phyloP scores from a whole-genome alignment of 2,888 invertebrate genomes.

The Chamaedrilus cognettii region DNA sequence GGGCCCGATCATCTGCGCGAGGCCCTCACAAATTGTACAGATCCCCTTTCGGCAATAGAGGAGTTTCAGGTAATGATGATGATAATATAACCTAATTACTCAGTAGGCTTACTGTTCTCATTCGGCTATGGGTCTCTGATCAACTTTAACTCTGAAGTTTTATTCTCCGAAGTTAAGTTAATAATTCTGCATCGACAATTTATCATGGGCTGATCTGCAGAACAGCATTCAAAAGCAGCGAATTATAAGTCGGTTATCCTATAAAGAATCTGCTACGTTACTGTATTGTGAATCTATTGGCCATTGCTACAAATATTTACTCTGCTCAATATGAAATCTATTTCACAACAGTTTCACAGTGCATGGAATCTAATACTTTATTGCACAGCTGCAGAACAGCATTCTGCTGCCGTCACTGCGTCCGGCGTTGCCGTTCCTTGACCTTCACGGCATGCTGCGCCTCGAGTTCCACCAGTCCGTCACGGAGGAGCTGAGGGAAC shows the following conservation, averaged over 20 bases:
- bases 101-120: too few species aligned
- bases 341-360: not conserved
- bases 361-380: not conserved
- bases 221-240: too few species aligned
- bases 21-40: slow-evolving; percentile 91
- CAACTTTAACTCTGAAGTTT: too few species aligned
- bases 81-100: too few species aligned
- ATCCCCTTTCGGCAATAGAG: slow-evolving; percentile 97
- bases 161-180: too few species aligned
- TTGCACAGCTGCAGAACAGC: slow-evolving; percentile 68
- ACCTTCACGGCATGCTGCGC: slow-evolving; percentile 89
- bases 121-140: too few species aligned
- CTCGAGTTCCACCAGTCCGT: slow-evolving; percentile 90
- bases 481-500: slow-evolving; percentile 54
- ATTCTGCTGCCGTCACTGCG: slow-evolving; percentile 78
- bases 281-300: too few species aligned
- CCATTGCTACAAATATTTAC: not conserved
- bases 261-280: too few species aligned
- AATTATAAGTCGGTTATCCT: too few species aligned
- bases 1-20: slow-evolving; percentile 85
- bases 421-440: slow-evolving; percentile 92
- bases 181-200: too few species aligned
- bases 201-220: too few species aligned
- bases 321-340: slow-evolving; percentile 5
- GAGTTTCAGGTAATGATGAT: slow-evolving; percentile 96